Base-by-base conservation (phyloP, 2,888 invertebrate species). In the Ptychoptera contaminata region DNA sequence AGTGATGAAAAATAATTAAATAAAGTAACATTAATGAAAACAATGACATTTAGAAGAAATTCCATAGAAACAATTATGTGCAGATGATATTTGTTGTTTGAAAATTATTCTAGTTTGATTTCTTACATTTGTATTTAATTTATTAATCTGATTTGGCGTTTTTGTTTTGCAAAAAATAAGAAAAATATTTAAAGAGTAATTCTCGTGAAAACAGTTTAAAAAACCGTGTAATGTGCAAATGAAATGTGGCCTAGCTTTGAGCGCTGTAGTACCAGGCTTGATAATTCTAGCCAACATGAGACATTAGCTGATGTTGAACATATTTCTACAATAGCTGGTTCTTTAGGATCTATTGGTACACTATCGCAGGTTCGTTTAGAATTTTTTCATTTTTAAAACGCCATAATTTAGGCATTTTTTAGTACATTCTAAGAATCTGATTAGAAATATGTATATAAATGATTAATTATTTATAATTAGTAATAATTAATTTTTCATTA, bases 271-370 rank as follows among this genome's bases (percentile, higher is more conserved):
- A 60, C 62, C 48, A 59, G 54, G 44, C 50, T 58, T 47, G 62
- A 62, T 46, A 53, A 58, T 40, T 56, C 56, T 12, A 62, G 62
- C 48, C 63, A 61, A 50, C 56, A 74, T 68, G 71, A 79, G 74
- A 68, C 79, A 70, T 40, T 79, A 74, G 55, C 79, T 72, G 62
- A 80, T 73, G 75, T 75, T 1, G 77, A 76, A 30, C 77, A 77
- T 58, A 66, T 76, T 51, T 79, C 80, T n/a, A 81, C 80, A 8
- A 79, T 81, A 56, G 80, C 79, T 32, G 80, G 81, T 40, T 79
- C 79, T 2, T 67, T 80, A 52, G 68, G 58, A 37, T 76, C 76
- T 1, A 63, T 76, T 54, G 74, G 72, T 40, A 74, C 74, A 10
- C 58, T 74, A 47, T 74, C 75, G 38, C 67, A 75, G 45, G 72